Evolutionary conservation across 2,113 vertebrate species (phyloP).

Genomic region (Rhadina sibilatrix): DNA sequence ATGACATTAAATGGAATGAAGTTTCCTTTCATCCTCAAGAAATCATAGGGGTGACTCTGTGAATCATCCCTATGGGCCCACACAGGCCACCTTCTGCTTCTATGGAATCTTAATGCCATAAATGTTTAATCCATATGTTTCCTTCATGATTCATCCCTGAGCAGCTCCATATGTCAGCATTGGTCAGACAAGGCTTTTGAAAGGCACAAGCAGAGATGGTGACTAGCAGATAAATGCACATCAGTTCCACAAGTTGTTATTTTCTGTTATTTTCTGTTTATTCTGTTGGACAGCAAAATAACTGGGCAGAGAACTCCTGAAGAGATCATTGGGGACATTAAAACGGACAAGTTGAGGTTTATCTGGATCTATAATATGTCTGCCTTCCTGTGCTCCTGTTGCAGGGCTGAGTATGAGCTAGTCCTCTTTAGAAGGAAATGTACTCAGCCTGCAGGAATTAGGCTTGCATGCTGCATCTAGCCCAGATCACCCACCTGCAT

Average conservation of each 20-base stretch:
- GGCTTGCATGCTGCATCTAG: background rate
- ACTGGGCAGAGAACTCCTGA: background rate
- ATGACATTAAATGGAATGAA: background rate
- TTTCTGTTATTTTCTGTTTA: background rate
- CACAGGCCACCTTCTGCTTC: conserved; percentile 36
- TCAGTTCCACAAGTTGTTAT: background rate
- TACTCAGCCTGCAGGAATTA: background rate
- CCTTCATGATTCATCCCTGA: conserved; percentile 23
- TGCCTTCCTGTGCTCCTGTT: background rate
- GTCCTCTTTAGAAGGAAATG: background rate
- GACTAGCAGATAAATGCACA: background rate
- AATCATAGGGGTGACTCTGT: background rate
- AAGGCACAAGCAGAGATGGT: background rate
- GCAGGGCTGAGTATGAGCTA: background rate
- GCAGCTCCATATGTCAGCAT: background rate
- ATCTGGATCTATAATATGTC: background rate
- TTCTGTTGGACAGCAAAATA: background rate
- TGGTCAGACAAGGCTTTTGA: background rate
- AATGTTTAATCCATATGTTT: conserved; percentile 43
- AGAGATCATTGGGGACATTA: background rate
- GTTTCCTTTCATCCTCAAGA: background rate
- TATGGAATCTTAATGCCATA: background rate
- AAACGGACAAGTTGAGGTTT: background rate
- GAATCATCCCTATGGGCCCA: conserved; percentile 19
- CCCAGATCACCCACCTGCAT: rapidly evolving